Conservation (phyloP, 2,888 invertebrate genomes). For the Stenichneumon culpator region DNA sequence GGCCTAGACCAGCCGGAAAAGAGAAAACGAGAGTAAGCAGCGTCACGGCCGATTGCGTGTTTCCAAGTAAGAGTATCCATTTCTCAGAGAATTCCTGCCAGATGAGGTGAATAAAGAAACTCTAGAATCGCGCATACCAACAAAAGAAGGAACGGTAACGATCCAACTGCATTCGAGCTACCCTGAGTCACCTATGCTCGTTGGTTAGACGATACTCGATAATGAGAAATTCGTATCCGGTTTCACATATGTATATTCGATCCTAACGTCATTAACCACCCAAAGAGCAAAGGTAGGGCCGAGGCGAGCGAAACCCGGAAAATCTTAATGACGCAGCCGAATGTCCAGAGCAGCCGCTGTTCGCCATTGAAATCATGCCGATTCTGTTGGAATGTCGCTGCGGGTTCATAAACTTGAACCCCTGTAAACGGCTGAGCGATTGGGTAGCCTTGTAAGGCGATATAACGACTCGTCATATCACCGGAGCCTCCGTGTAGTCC, state of each 20-base stretch:
- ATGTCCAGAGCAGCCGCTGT: not conserved
- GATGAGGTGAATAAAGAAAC: conserved; percentile 55
- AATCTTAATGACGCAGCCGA: not conserved
- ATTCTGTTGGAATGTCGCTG: not conserved
- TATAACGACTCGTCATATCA: not conserved
- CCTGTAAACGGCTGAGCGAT: not conserved
- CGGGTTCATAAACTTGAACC: not conserved
- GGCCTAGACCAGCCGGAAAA: conserved; percentile 34
- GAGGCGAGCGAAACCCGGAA: not conserved
- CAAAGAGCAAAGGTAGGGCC: not conserved
- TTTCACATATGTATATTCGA: conserved; percentile 12
- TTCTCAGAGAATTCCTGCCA: conserved; percentile 52
- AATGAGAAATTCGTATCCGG: conserved; percentile 59
- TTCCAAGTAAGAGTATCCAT: conserved; percentile 60
- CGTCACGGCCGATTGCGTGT: conserved; percentile 63
- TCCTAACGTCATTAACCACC: not conserved
- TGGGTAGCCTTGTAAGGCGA: not conserved
- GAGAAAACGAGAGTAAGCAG: conserved; percentile 46
- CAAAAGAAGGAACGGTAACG: conserved; percentile 56
- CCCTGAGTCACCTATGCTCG: conserved; percentile 48
- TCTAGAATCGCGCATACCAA: conserved; percentile 25
- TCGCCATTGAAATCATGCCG: not conserved
- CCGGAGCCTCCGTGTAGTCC: not conserved
- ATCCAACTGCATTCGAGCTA: conserved; percentile 36
- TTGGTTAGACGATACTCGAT: conserved; percentile 48